A percentile compares a stretch with the other conserved stretches of the same genome.
phyloP scores from a whole-genome alignment of 2,888 invertebrate species.

The Pollenia angustigena region DNA sequence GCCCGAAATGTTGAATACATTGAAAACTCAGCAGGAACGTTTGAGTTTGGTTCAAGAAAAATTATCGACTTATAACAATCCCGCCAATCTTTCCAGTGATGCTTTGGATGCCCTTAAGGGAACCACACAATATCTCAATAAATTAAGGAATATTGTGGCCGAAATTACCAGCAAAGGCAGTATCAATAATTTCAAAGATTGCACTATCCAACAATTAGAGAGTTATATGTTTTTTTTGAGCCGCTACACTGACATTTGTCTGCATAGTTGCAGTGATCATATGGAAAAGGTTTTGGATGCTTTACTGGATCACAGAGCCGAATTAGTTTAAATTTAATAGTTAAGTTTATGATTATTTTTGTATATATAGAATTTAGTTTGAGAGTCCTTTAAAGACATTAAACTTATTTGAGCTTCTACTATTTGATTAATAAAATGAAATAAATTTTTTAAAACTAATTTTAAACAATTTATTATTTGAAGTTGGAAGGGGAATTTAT shows the following conservation, averaged over 20 bases:
- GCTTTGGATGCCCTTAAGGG: slow-evolving; percentile 40
- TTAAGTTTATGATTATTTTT: no score
- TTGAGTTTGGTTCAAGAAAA: slow-evolving; percentile 76
- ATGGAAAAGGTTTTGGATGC: slow-evolving; percentile 79
- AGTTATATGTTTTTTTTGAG: slow-evolving; percentile 80
- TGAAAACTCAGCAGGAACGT: slow-evolving; percentile 77
- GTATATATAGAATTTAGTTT: no score
- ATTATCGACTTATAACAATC: slow-evolving; percentile 56
- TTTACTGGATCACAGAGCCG: slow-evolving; percentile 76
- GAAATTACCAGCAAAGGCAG: slow-evolving; percentile 78
- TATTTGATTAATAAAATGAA: no score
- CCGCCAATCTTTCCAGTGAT: not conserved
- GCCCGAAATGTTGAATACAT: slow-evolving; percentile 76
- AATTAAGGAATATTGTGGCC: slow-evolving; percentile 76
- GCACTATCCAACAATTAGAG: slow-evolving; percentile 79
- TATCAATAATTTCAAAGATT: slow-evolving; percentile 78
- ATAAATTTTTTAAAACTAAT: no score
- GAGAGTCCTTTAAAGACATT: no score
- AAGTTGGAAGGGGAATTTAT: no score
- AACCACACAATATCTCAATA: slow-evolving; percentile 76
- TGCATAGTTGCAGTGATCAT: slow-evolving; percentile 79
- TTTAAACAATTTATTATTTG: no score
- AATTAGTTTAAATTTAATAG: slow-evolving; percentile 73
- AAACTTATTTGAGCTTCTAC: no score
- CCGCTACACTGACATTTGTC: slow-evolving; percentile 80